Conservation (phyloP, 2,113 vertebrate genomes). For the Brachyhypopomus gauderio region DNA sequence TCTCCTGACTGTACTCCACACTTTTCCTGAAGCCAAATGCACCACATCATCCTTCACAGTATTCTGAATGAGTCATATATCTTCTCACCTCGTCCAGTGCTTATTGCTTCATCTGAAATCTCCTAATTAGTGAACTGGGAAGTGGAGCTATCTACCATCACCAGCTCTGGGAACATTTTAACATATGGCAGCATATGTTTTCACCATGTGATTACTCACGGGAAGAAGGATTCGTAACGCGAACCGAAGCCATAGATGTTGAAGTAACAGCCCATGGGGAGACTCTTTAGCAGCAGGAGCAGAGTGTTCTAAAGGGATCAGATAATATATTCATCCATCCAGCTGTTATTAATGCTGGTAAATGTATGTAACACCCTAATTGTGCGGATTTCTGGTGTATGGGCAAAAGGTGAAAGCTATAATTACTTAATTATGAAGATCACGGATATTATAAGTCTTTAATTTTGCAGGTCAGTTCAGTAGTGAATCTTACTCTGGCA, state of each 20-base stretch:
- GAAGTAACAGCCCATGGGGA: conserved; percentile 85
- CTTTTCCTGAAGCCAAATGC: conserved; percentile 71
- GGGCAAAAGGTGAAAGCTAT: not conserved
- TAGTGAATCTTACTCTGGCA: conserved; percentile 71
- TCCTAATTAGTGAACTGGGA: too few species aligned
- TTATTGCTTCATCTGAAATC: too few species aligned
- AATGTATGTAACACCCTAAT: too few species aligned
- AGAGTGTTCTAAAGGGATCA: conserved; percentile 73
- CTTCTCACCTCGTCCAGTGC: too few species aligned
- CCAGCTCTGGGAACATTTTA: not conserved
- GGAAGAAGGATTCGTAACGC: conserved; percentile 71
- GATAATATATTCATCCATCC: not conserved
- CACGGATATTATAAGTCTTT: not conserved
- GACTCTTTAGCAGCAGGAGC: conserved; percentile 81
- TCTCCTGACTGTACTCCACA: conserved; percentile 77
- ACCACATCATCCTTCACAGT: not conserved
- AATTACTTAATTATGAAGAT: not conserved
- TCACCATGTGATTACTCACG: conserved; percentile 58
- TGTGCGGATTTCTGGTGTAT: too few species aligned
- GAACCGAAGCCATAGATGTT: conserved; percentile 85
- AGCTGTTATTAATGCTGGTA: too few species aligned
- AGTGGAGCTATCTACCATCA: too few species aligned
- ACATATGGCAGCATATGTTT: not conserved
- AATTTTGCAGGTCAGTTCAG: not conserved
- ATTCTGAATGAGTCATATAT: too few species aligned